Percentiles rank a stretch among this genome's conserved stretches.
Conservation (phyloP, 2,888 invertebrate genomes). For the Harmothoe impar region DNA sequence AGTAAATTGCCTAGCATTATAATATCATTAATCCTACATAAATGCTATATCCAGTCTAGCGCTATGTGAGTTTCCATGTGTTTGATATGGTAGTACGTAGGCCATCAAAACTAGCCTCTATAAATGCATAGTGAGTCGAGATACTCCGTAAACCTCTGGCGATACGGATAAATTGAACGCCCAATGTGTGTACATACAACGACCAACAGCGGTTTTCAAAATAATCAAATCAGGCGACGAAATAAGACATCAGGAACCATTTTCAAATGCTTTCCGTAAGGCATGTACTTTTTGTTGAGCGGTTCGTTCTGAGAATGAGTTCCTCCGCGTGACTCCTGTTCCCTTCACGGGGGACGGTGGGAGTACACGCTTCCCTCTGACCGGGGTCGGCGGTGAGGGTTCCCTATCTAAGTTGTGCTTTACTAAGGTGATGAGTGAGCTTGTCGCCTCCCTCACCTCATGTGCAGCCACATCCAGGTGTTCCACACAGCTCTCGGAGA, state of each 20-base stretch:
- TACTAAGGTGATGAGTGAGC: slow-evolving; percentile 64
- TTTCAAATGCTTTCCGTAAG: slow-evolving; percentile 43
- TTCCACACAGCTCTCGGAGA: slow-evolving; percentile 75
- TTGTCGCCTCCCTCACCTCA: slow-evolving; percentile 71
- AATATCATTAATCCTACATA: no score
- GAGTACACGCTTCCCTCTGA: slow-evolving; percentile 22
- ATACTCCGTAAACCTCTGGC: neutral
- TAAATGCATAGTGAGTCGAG: neutral
- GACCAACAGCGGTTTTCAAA: no score
- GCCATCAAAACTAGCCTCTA: neutral
- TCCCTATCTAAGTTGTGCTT: neutral
- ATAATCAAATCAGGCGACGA: no score
- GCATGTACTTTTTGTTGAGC: slow-evolving; percentile 28
- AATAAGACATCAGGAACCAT: slow-evolving; percentile 1
- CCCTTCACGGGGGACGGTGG: slow-evolving; percentile 48
- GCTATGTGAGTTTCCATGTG: neutral
- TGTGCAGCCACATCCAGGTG: slow-evolving; percentile 72
- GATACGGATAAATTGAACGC: neutral
- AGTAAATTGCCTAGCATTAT: no score
- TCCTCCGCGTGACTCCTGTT: slow-evolving; percentile 20
- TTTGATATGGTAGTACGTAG: neutral
- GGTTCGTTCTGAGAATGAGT: slow-evolving; percentile 36
- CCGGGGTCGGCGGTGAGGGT: neutral
- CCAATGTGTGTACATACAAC: no score
- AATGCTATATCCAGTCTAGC: no score